Evolutionary conservation across 2,113 vertebrate genomes (phyloP), one percentile per base, ranked within the genome.

Genomic region (Neolamprologus toae): DNA sequence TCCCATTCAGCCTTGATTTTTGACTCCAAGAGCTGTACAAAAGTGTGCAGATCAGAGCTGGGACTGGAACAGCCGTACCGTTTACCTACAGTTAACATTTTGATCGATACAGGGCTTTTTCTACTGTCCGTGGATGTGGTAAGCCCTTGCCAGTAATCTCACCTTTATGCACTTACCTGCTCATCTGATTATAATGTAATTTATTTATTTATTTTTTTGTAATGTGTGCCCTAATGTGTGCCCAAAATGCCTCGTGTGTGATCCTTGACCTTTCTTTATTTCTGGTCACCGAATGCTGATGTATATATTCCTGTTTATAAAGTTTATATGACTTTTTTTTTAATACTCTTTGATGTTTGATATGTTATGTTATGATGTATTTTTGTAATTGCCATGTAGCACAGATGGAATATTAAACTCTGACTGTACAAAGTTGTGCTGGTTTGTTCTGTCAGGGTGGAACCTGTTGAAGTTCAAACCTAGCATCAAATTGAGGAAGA

Each of bases 381-480:
- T 95, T 95, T 94, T 94, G 86, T 92, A 95, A 90, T 80, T 71
- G 35, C 66, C 51, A 76, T 80, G 40, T 88, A 90, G 66, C 91
- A 93, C 86, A 90, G 14, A 91, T 82, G 26, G 12, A 84, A 86
- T 86, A 94, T 90, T 91, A 89, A 93, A 94, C 26, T 84, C 26
- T 63, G 66, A 63, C 55, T 86, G 13, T 85, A 86, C 8, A 87
- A 57, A 2, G 2, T 28, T 59, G 7, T 68, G 7, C 8, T 73
- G 28, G 23, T 59, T 80, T 86, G 7, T 84, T 88, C 45, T 84
- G 17, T 71, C 19, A 6, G 7, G 55, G 21, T 45, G 21, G 55
- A 23, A 78, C 71, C 23, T 31, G 71, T 3, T 78, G 42, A 31
- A 78, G 71, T 49, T 78, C 16, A 49, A 78, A 78, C 71, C 9